phyloP scores from a whole-genome alignment of 2,888 invertebrate genomes.

The Molorchus minor region DNA sequence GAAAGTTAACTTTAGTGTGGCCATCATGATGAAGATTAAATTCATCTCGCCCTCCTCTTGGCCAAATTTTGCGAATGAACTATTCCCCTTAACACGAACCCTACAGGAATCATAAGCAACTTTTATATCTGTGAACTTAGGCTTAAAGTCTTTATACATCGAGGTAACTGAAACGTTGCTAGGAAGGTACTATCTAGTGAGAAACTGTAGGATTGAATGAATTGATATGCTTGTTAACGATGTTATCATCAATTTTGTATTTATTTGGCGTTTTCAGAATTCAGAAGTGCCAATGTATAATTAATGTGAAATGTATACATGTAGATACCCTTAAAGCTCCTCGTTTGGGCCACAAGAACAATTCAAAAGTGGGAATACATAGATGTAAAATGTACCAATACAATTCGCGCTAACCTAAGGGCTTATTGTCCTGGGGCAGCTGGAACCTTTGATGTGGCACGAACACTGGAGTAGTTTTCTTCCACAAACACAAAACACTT shows the following conservation, averaged over 20 bases:
- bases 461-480: too few relatives aligned
- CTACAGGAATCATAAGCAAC: not conserved
- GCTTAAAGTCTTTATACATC: not conserved
- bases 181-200: conserved; percentile 21
- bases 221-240: conserved; percentile 20
- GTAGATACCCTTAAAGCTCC: too few relatives aligned
- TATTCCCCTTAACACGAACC: not conserved
- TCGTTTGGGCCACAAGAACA: too few relatives aligned
- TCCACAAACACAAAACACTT: too few relatives aligned
- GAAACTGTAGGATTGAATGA: conserved; percentile 27
- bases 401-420: too few relatives aligned
- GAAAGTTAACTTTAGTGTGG: not conserved
- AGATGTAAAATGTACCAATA: too few relatives aligned
- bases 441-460: too few relatives aligned
- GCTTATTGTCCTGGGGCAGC: too few relatives aligned
- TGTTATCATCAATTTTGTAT: conserved; percentile 20
- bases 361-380: too few relatives aligned
- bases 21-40: not conserved
- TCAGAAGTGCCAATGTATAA: too few relatives aligned
- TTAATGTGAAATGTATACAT: too few relatives aligned
- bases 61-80: not conserved
- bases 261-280: conserved; percentile 16
- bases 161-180: not conserved
- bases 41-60: not conserved
- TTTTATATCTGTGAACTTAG: not conserved